phyloP scores from a whole-genome alignment of 2,797 vertebrate species.

The Oryzias dopingdopingensis region DNA sequence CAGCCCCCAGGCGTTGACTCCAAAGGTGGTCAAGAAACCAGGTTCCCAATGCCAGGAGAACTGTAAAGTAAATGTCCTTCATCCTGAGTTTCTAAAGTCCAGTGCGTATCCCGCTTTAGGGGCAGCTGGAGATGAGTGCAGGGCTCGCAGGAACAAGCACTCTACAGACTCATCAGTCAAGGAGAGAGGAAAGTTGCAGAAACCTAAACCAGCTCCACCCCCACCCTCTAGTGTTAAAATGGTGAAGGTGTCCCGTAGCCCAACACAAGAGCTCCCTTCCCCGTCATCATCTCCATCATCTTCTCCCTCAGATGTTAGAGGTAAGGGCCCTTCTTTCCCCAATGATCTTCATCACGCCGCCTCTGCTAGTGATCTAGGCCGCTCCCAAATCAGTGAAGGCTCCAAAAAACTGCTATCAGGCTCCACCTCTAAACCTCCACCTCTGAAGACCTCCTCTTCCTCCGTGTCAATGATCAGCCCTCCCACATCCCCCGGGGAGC shows the following conservation, averaged over 20 bases:
- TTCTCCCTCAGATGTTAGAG: conserved; percentile 74
- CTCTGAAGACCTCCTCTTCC: conserved; percentile 66
- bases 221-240: conserved; percentile 81
- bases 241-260: conserved; percentile 79
- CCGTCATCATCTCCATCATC: conserved; percentile 58
- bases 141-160: conserved; percentile 84
- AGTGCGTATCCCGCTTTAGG: conserved; percentile 71
- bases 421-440: conserved; percentile 85
- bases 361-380: conserved; percentile 66
- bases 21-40: conserved; percentile 83
- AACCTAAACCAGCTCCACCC: conserved; percentile 89
- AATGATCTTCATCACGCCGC: conserved; percentile 70
- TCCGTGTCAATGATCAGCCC: conserved; percentile 55
- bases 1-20: conserved; percentile 86
- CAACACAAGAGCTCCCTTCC: conserved; percentile 78
- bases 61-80: conserved; percentile 80
- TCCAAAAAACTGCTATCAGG: conserved; percentile 80
- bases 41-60: conserved; percentile 71
- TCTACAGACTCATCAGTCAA: conserved; percentile 75
- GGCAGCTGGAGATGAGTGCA: conserved; percentile 83
- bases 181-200: conserved; percentile 86
- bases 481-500: conserved; percentile 50
- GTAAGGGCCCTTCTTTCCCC: conserved; percentile 63
- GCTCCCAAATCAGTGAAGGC: conserved; percentile 59
- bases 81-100: conserved; percentile 79